Conservation (phyloP, 2,113 vertebrate genomes). For the Ramphastos sulfuratus region DNA sequence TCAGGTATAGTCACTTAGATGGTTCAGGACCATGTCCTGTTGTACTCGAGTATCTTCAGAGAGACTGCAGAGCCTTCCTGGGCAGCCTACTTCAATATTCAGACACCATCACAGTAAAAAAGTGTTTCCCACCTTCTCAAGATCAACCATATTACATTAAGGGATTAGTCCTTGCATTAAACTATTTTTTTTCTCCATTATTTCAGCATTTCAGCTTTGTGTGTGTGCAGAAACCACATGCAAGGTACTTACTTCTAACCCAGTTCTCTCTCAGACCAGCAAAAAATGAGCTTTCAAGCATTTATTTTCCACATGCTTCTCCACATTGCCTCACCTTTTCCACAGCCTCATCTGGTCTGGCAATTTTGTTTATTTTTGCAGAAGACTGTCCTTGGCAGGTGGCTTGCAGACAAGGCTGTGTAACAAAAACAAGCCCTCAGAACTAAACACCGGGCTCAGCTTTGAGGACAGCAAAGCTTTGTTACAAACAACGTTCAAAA, state of each 20-base stretch:
- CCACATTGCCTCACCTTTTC: background rate
- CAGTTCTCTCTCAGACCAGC: rapidly evolving
- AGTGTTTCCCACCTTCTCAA: background rate
- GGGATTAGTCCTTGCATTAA: background rate
- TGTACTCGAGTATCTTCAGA: background rate
- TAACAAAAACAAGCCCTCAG: background rate
- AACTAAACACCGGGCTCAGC: background rate
- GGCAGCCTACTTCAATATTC: background rate
- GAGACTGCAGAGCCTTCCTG: too few species aligned
- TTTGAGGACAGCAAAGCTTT: background rate
- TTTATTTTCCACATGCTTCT: background rate
- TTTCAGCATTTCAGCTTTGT: background rate
- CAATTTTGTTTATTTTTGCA: background rate
- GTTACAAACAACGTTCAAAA: background rate
- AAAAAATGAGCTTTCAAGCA: background rate
- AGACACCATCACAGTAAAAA: background rate
- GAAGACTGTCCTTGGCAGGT: background rate
- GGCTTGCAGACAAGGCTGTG: background rate
- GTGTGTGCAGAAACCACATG: background rate
- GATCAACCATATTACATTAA: background rate
- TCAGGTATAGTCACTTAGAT: background rate
- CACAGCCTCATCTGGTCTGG: rapidly evolving
- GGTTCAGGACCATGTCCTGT: background rate
- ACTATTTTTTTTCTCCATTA: background rate
- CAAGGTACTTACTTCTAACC: rapidly evolving